Evolutionary conservation across 2,113 vertebrate genomes (phyloP), one percentile per base, ranked within the genome.

Genomic region (Oxyruncus cristatus): DNA sequence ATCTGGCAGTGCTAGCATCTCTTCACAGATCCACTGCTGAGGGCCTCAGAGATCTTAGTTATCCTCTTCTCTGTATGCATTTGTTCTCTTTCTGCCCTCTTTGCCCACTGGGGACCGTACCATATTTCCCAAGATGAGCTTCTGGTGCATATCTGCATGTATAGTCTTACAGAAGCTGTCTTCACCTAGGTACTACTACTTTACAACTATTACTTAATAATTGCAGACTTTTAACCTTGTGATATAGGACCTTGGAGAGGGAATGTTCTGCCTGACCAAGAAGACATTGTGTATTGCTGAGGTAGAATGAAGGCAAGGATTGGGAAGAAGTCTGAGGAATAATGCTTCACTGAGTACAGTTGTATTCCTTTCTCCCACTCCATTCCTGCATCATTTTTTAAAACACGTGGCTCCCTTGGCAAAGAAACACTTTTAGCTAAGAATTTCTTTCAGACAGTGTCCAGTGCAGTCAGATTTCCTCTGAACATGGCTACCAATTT

Each of bases 201-300:
- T 84, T 55, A 50, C 67, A 63, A 5, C 72, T 80, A 50, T 84
- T 86, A 35, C 56, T 27, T 59, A 63, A 71, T 87, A 91, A 88
- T 52, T 78, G 80, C 44, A 89, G 88, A 30, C 47, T 93, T 92
- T 84, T 84, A 42, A 28, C 52, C 55, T 67, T 67, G 35, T 81
- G 39, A 61, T 88, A 37, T 59, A 81, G 90, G 72, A 94, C 92
- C 79, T 95, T 94, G 93, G 85, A 94, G 85, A 94, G 82, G 52
- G 72, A 83, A 90, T 55, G 37, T 67, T 88, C 67, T 90, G 44
- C 63, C 50, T 80, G 71, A 27, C 59, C 33, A 30, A 62, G 62
- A 61, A 27, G 23, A 53, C 35, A 24, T 3, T 37, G 73, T 47
- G 18, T 65, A 8, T 83, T 79, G 33, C 49, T 76, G 49, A 49